Evolutionary conservation across 2,797 vertebrate species (phyloP), one percentile per base, ranked within the genome.

Genomic region (Alectoris magna): DNA sequence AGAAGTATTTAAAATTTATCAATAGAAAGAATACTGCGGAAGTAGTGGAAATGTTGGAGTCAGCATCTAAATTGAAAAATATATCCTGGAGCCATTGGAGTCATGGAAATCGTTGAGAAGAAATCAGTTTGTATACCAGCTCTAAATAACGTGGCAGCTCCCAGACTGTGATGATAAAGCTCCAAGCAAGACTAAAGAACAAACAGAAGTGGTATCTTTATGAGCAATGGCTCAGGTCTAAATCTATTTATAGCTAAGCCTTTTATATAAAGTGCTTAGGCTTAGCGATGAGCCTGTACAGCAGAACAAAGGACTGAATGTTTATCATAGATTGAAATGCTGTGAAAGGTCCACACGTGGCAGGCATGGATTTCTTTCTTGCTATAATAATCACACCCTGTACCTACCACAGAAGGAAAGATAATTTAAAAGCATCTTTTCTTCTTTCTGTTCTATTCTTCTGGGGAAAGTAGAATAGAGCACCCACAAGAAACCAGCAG

Each of bases 191-290:
- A 87, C 75, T 56, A 59, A 92, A 85, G 64, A 92, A 72, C 41
- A 94, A 95, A 90, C 3, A 79, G 56, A 87, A 93, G 56, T 34
- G 27, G 19, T 81, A 83, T 77, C 73, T 94, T 87, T 77, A 81
- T 26, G 39, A 95, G 80, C 43, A 84, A 43, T 69, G 67, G 56
- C 55, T 94, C 60, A 94, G 79, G 90, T 51, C 69, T 95, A 87
- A 91, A 92, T 80, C 84, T 95, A 86, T 95, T 96, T 96, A 92
- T 71, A 96, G 51, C 51, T 91, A 85, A 97, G 76, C 51, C 71
- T 95, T 92, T 96, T 94, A 94, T 22, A 78, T 93, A 94, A 97
- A 95, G 71, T 84, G 66, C 77, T 91, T 96, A 94, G 68, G 87
- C 63, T 97, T 96, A 96, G 80, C 2, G 46, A 82, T 60, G 82